Base-by-base conservation (phyloP, 2,797 vertebrate genomes). In the Hydrophis major region DNA sequence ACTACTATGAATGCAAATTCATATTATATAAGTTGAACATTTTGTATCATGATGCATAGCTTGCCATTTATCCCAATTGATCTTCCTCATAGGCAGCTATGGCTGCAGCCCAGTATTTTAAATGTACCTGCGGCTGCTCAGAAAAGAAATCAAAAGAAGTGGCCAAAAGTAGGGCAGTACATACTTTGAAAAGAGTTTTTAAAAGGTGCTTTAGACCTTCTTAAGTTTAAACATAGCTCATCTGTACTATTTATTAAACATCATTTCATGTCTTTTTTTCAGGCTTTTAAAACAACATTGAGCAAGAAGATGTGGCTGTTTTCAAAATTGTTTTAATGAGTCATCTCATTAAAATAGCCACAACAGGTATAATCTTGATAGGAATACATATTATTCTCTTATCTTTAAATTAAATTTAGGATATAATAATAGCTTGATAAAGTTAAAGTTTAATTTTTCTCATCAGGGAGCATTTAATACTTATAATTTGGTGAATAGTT, bases 401-500 rank as follows among this genome's bases (percentile, higher is more conserved):
- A 89, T 22, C 3, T 83, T 74, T 86, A 69, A 94, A 63, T 5
- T 56, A 88, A 93, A 93, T 4, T 2, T 0, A 0, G 22, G 88
- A 7, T 25, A 42, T 94, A n/a, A 86, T 27, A 89, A 93, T 74
- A 37, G 22, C 12, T 61, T 2, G 66, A 88, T 91, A 32, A 93
- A 94, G 47, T 6, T 93, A 42, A 14, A 92, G 53, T n/a, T 91
- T 12, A n/a, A 0, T 56, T 50, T 91, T 27, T 56, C 27, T 86
- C 27, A 91, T 11, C 13, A 4, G n/a, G 74, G 18, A n/a, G 32
- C 1, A 42, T 32, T 89, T 0, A 90, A 0, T 55, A 92, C 90
- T 95, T 2, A 92, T n/a, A 28, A 92, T 93, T 96, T 83, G 61
- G 10, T 56, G 4, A 56, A 22, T 94, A 20, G 8, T 60, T 14